Base-by-base conservation (phyloP, 2,888 invertebrate species). In the Abrostola tripartita region DNA sequence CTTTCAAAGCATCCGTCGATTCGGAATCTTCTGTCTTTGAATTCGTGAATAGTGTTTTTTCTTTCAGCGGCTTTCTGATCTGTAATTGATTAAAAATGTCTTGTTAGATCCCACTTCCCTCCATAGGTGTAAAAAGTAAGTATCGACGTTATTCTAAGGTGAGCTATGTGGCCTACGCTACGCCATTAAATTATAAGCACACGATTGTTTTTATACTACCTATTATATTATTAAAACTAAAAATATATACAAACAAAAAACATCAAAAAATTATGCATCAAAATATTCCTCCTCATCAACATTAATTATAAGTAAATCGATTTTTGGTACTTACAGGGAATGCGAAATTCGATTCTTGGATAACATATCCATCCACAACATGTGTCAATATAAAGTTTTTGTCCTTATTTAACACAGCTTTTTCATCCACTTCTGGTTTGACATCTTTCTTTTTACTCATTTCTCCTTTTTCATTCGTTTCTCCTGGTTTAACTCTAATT, bases 341-440 rank as follows among this genome's bases (percentile, higher is more conserved):
- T 8, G 94, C 93, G 1, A 91, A 83, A 74, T 92, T 94, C 0
- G 94, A 94, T 70, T 94, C 94, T 69, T 94, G 94, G 64, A 94
- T 94, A 1, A 94, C 92, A 63, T 89, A 91, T 36, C 94, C 94
- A 57, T 94, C 94, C 8, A 94, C 76, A 1, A 94, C 94, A 55
- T 94, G 94, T 0, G 94, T 94, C 0, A 94, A 51, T 36, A 76
- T 67, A 87, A 80, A 64, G 78, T 88, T 61, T 85, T 85, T 72
- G 75, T 85, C 56, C 75, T 83, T 71, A 72, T 78, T 78, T 2
- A 68, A 11, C 1, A 49, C 8, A 36, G 49, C 40, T 60, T 52
- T 74, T 0, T 71, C 53, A 47, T 35, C 42, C 41, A 64, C 41
- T 36, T 58, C 73, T 37, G 42, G 47, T 59, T 74, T 73, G 8